phyloP scores from a whole-genome alignment of 2,113 vertebrate species.

The Recurvirostra avosetta region DNA sequence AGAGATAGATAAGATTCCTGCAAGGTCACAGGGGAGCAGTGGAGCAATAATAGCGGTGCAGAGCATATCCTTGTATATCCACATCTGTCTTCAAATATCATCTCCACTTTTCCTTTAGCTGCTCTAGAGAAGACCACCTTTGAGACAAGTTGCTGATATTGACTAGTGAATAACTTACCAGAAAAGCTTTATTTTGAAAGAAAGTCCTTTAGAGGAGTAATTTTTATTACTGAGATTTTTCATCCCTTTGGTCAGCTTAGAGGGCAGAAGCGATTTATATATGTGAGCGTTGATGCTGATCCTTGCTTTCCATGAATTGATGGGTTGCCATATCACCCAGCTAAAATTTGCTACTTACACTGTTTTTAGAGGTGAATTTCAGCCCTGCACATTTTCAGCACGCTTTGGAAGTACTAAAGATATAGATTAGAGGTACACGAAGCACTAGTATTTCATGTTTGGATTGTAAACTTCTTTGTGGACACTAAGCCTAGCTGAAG shows the following conservation, averaged over 20 bases:
- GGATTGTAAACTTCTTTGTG: neutral
- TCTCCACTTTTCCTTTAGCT: neutral
- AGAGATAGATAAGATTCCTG: neutral
- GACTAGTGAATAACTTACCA: neutral
- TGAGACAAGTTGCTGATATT: neutral
- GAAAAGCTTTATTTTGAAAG: neutral
- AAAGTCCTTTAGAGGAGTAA: neutral
- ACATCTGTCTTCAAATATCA: neutral
- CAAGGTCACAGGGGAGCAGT: neutral
- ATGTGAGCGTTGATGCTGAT: neutral
- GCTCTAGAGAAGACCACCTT: neutral
- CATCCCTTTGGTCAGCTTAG: neutral
- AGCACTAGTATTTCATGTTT: neutral
- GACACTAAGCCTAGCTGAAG: neutral
- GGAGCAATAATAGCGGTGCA: neutral
- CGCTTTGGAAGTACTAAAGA: neutral
- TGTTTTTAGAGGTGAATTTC: neutral
- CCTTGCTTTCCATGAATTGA: neutral
- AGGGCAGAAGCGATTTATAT: neutral
- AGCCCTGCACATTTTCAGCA: neutral
- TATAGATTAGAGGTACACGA: neutral
- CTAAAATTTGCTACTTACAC: neutral
- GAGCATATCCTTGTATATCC: neutral
- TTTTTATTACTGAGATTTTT: neutral
- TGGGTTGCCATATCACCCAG: neutral